phyloP scores from a whole-genome alignment of 2,888 invertebrate species.

The Diarsia rubi region DNA sequence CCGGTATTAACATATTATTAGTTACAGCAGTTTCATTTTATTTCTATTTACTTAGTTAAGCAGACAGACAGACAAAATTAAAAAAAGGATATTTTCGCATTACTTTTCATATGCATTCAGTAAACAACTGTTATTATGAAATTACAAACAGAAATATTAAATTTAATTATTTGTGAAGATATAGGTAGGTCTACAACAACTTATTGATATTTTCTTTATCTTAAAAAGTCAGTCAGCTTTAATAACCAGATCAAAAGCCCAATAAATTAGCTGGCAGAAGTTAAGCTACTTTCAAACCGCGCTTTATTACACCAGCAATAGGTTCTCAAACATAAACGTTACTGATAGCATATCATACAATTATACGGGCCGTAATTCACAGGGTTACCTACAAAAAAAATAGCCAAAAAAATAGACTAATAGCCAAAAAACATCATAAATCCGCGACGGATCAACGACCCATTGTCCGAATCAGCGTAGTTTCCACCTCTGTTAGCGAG shows the following conservation, averaged over 20 bases:
- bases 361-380: conserved; percentile 42
- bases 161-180: too few species aligned
- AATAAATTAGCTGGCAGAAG: conserved; percentile 8
- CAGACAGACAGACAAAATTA: too few species aligned
- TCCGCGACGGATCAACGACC: conserved; percentile 82
- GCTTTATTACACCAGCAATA: conserved; percentile 20
- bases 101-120: too few species aligned
- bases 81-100: too few species aligned
- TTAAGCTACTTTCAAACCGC: conserved; percentile 8
- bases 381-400: conserved; percentile 32
- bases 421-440: conserved; percentile 64
- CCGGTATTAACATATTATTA: too few species aligned
- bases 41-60: too few species aligned
- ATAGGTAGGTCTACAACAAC: neutral
- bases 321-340: conserved; percentile 31
- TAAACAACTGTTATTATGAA: too few species aligned
- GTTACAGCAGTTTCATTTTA: too few species aligned
- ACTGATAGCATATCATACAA: conserved; percentile 40
- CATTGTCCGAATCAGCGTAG: conserved; percentile 80
- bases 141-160: too few species aligned
- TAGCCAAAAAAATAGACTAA: conserved; percentile 26
- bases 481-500: conserved; percentile 74
- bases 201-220: neutral
- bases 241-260: neutral
- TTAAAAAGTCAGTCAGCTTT: neutral